A percentile compares a stretch with the other conserved stretches of the same genome.
Conservation (phyloP, 2,797 vertebrate species). For the Gallinago stenura region DNA sequence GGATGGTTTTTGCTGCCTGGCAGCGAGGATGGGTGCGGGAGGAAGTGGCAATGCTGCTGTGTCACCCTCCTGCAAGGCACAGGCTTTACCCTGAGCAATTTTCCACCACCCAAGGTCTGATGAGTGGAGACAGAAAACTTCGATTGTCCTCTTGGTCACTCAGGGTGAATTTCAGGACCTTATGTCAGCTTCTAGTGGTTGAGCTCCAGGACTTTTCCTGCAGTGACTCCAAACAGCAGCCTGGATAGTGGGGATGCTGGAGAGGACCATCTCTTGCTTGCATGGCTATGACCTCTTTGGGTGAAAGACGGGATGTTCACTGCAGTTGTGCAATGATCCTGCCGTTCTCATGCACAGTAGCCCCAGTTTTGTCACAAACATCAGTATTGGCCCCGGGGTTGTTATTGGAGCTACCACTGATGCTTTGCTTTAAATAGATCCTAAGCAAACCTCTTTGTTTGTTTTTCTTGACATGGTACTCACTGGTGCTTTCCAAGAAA, state of each 20-base stretch:
- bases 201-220: background rate
- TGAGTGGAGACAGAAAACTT: background rate
- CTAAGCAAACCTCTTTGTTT: constrained; percentile 74
- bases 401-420: constrained; percentile 63
- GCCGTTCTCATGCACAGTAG: background rate
- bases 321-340: background rate
- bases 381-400: background rate
- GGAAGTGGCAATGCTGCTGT: background rate
- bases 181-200: background rate
- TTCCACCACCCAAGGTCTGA: background rate
- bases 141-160: background rate
- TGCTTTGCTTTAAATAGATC: constrained; percentile 75
- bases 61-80: background rate
- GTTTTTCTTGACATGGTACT: constrained; percentile 80
- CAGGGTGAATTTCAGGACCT: background rate
- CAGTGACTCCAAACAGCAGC: background rate
- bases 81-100: background rate
- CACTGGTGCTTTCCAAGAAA: constrained; percentile 82
- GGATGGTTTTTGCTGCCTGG: background rate
- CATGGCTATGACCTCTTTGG: background rate
- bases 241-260: background rate
- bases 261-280: background rate
- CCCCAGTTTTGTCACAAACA: constrained; percentile 46
- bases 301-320: background rate
- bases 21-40: fast-evolving